Evolutionary conservation across 2,888 invertebrate species (phyloP), one percentile per base, ranked within the genome.

Genomic region (Thysanoteuthis rhombus): DNA sequence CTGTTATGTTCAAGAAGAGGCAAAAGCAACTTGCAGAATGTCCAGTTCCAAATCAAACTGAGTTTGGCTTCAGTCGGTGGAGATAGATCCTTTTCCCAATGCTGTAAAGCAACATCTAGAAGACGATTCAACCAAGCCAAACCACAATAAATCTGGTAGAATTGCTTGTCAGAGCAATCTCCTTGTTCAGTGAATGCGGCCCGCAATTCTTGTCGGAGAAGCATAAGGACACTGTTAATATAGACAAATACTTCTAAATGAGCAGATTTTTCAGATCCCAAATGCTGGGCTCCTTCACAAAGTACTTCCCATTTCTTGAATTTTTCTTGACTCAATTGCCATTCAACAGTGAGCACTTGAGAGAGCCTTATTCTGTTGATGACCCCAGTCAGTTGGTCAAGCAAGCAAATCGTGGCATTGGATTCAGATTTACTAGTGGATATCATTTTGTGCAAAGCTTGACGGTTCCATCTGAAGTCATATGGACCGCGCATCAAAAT

Each of bases 391-490:
- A 40, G 22, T 39, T 40, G 39, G 32, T 52, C 58, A n/a, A 40
- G 38, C 4, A 89, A 22, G 25, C 58, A 52, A 8, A 93, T 93
- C 8, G 93, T 93, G 40, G 93, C 22, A 1, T 28, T 93, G 10
- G 52, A 89, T 93, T 40, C 38, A 10, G 38, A 58, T 25, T 58
- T 93, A 32, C 92, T 39, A 1, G 25, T n/a, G 32, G 93, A 52
- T 39, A 93, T 58, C 93, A 93, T 47, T 47, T 58, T 47, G 40
- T 94, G 90, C 28, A 94, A 47, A 38, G 93, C 90, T 93, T 95
- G 95, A 2, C 90, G 47, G 89, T 95, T 95, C 95, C 95, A 95
- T 52, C 94, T 93, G 2, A 94, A 52, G 94, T 95, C 95, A 93
- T 94, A 90, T 45, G 94, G 93, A 45, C 91, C 93, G 45, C 91